Evolutionary conservation across 2,888 invertebrate species (phyloP), one percentile per base, ranked within the genome.

Genomic region (Drosophila macrospina): DNA sequence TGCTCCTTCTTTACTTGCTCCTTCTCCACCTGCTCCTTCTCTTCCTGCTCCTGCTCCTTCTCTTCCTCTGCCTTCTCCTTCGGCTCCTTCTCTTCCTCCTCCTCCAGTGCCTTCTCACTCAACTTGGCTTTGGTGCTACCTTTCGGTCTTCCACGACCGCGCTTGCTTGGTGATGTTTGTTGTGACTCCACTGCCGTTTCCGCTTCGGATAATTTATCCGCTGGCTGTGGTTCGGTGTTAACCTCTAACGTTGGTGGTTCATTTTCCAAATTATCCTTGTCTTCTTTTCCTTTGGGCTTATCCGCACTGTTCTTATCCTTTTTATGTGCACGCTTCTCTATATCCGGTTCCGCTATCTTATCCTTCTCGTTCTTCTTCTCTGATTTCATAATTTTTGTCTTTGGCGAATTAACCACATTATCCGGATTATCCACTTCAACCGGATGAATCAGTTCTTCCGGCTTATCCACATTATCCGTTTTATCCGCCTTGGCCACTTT

Each of bases 191-290:
- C 20, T 30, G 32, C 50, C 3, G 24, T 16, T 48, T 61, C 8
- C 7, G 7, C 44, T 30, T 57, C 44, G 20, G 34, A 44, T 24
- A 34, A n/a, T n/a, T n/a, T 24, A 10, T 60, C 51, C 8, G 42
- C 5, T 20, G 28, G 7, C n/a, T 15, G 32, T n/a, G 11, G n/a
- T 6, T 26, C 15, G 10, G 7, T 10, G 5, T 48, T 45, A 32
- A 26, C 26, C 7, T 6, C 28, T 28, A 15, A 10, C 26, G 15
- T 26, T 1, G 76, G 69, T 13, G 69, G 57, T 11, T 56, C 74
- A 7, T 74, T 74, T 26, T 65, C 75, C 4, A 75, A 47, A 11
- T 52, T 66, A 5, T 34, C 45, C 2, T 44, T 44, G 3, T 41
- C 36, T 1, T 39, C 41, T 2, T 37, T 75, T 4, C 30, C 24